Evolutionary conservation across 1,140 invertebrate species (phyloP), one percentile per base, ranked within the genome.

Genomic region (Heliothis subflexa): DNA sequence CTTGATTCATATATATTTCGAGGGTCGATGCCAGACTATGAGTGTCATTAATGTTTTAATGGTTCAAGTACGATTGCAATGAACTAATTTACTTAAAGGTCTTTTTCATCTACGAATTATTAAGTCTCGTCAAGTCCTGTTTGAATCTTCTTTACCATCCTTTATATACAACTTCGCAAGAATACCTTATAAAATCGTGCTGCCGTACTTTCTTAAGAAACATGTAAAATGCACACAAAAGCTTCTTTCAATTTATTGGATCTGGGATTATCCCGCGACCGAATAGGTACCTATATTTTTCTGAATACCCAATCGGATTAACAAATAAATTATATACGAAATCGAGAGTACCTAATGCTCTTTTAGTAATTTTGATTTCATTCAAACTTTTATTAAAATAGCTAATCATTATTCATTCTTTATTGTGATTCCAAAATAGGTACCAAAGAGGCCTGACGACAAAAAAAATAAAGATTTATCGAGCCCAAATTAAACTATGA

Each of bases 181-280:
- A 50, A 45, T 68, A 25, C 25, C 18, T 45, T 47, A 68, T 25
- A 52, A 64, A 50, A 50, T 50, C 47, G 13, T n/a, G 12, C 59
- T 47, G 13, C 50, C 47, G 59, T 61, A 33, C 12, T 52, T 64
- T 33, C 64, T 45, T 75, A n/a, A 40, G 47, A 75, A 75, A 47
- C 73, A 75, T 64, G 47, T 64, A 64, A 75, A 64, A 75, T 49
- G 45, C 57, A 2, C 21, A 64, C 57, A 62, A 62, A 47, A 75
- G 73, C 57, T 50, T 75, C 73, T 75, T 50, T 75, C 73, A 75
- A 75, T 75, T 75, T 75, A 75, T 75, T 64, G 21, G 57, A 75
- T 62, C 40, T 64, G 47, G 59, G 73, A 75, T 75, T 62, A 75
- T 62, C 71, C 59, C 1, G 16, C 52, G 16, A 73, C 40, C 71